Conservation (phyloP, 2,113 vertebrate genomes). For the Scomber japonicus region DNA sequence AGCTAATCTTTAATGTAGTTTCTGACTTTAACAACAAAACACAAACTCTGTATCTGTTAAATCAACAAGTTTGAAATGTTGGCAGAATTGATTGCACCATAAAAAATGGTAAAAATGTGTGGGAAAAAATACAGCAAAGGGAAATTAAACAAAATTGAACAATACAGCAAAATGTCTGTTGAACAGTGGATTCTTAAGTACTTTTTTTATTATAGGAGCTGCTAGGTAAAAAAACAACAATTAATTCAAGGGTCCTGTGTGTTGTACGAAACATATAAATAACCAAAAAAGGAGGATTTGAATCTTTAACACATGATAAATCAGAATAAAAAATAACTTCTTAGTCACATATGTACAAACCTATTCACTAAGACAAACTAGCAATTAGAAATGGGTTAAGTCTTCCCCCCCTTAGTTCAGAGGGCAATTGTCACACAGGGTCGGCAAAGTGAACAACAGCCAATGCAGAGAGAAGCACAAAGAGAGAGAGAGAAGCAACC, state of each 20-base stretch:
- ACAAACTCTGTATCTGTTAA: background rate
- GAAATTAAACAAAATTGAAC: background rate
- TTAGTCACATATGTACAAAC: background rate
- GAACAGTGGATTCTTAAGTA: background rate
- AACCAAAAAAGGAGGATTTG: background rate
- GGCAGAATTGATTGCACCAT: background rate
- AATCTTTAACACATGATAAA: background rate
- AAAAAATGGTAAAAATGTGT: background rate
- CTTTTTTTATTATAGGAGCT: slow-evolving; percentile 7
- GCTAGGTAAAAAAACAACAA: background rate
- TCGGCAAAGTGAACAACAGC: slow-evolving; percentile 63
- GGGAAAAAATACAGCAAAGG: background rate
- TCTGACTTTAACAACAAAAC: no score
- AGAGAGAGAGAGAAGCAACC: slow-evolving; percentile 55
- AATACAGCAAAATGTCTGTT: background rate
- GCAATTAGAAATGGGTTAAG: slow-evolving; percentile 11
- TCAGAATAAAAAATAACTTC: background rate
- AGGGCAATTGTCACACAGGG: slow-evolving; percentile 54
- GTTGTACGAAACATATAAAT: slow-evolving; percentile 17
- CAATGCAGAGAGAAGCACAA: slow-evolving; percentile 55
- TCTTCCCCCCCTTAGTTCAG: slow-evolving; percentile 48
- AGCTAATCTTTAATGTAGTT: no score
- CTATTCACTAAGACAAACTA: slow-evolving; percentile 20
- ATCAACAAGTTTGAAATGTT: no score
- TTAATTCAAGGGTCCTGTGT: background rate